These are phyloP conservation scores for Mungos mungo DNA, from an alignment of 2,113 vertebrate species.

Conservation along the genomic window DNA sequence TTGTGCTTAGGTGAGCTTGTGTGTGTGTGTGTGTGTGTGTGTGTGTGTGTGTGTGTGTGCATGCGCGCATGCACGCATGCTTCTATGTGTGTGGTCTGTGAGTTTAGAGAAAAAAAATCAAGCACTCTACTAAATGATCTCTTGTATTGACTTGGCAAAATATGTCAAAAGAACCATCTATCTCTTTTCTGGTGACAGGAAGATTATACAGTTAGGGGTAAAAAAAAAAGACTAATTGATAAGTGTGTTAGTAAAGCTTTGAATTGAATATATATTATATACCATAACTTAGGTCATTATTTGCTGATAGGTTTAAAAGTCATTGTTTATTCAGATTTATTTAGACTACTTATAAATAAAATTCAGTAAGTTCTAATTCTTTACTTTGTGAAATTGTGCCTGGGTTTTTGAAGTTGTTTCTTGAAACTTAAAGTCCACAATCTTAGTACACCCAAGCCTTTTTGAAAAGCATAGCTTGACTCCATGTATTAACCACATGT, in stretches of 20 bases:
- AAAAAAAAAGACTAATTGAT: neutral
- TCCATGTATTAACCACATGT: constrained; percentile 23
- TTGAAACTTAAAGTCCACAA: neutral
- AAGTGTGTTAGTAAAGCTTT: neutral
- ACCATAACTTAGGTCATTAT: neutral
- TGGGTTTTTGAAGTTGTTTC: neutral
- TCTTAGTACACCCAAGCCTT: neutral
- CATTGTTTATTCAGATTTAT: neutral
- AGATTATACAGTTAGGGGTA: neutral
- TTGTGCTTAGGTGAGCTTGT: neutral
- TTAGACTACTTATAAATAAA: neutral
- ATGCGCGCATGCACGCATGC: neutral
- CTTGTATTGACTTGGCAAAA: neutral
- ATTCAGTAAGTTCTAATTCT: neutral
- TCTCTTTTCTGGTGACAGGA: neutral
- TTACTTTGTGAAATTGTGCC: neutral
- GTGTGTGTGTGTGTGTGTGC: neutral
- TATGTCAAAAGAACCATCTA: neutral
- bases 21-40: neutral
- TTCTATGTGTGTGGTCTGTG: neutral
- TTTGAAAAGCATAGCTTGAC: neutral
- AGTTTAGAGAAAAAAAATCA: constrained; percentile 1
- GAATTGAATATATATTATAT: neutral
- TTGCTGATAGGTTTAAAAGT: constrained; percentile 23
- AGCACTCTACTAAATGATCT: neutral